Evolutionary conservation across 2,113 vertebrate species (phyloP).

Genomic region (Gallinago undulata): DNA sequence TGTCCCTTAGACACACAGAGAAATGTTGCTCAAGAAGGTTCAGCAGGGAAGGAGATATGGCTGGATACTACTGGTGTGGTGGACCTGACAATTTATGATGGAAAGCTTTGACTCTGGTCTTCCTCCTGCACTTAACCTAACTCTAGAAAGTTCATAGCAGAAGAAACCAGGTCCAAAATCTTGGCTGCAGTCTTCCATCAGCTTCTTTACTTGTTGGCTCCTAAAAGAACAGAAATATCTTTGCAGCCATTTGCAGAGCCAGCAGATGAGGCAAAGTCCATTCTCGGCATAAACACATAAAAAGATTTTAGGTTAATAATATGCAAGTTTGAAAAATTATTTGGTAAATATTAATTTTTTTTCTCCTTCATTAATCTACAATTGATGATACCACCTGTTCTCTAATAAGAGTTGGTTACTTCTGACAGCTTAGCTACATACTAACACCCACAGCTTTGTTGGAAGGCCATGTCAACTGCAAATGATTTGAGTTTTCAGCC

Average conservation of each 20-base stretch:
- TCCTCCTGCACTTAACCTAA: not conserved
- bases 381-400: not conserved
- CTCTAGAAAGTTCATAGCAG: not conserved
- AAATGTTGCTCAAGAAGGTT: not conserved
- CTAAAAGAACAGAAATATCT: not conserved
- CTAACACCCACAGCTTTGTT: not conserved
- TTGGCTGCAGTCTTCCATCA: not conserved
- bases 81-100: not conserved
- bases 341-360: not conserved
- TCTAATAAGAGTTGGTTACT: not conserved
- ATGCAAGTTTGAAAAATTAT: not conserved
- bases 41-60: not conserved
- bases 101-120: not conserved
- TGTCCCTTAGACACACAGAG: not conserved
- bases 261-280: not conserved
- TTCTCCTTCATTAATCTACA: not conserved
- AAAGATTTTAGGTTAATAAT: not conserved
- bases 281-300: not conserved
- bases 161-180: rapidly evolving
- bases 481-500: not conserved
- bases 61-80: rapidly evolving
- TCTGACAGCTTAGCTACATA: not conserved
- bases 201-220: not conserved
- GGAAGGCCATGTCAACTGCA: not conserved
- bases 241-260: rapidly evolving